Conservation (phyloP, 2,888 invertebrate species). For the Drosophila greeni region DNA sequence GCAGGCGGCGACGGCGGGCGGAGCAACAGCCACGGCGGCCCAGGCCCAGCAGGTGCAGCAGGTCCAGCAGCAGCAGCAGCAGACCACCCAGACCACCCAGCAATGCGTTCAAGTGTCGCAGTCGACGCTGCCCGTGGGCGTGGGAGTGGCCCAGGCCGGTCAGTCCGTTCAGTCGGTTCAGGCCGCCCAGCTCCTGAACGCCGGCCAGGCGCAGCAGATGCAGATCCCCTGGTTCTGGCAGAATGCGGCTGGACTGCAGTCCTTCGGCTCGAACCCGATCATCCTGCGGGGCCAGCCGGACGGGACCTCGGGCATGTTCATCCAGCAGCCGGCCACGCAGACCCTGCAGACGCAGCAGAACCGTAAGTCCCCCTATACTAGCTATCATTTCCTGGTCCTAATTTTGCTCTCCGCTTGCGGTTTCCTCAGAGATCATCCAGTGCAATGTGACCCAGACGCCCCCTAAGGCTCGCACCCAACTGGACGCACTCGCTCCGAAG, state of each 20-base stretch:
- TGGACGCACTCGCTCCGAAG: constrained; percentile 79
- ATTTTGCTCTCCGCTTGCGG: background rate
- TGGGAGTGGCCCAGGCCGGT: constrained; percentile 81
- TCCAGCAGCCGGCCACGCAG: constrained; percentile 82
- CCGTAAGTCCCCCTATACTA: constrained; percentile 79
- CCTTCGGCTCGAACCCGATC: constrained; percentile 80
- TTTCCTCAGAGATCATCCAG: constrained; percentile 76
- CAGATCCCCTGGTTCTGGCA: constrained; percentile 91
- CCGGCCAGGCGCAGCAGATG: constrained; percentile 83
- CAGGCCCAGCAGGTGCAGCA: constrained; percentile 71
- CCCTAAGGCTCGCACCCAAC: constrained; percentile 80
- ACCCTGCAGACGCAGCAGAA: constrained; percentile 83
- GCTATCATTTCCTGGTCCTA: constrained; percentile 80
- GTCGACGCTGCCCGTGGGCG: constrained; percentile 81
- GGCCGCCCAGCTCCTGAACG: constrained; percentile 84
- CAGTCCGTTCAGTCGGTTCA: constrained; percentile 78
- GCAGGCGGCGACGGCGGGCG: constrained; percentile 73
- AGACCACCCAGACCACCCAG: constrained; percentile 79
- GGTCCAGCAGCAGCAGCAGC: constrained; percentile 78
- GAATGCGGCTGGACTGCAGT: constrained; percentile 82
- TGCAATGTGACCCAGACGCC: constrained; percentile 77
- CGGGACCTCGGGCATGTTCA: constrained; percentile 87
- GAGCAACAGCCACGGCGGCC: constrained; percentile 73
- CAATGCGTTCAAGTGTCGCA: constrained; percentile 87
- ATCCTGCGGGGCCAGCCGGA: constrained; percentile 87